phyloP scores from a whole-genome alignment of 1,140 invertebrate genomes.

The Matsumurasca onukii region DNA sequence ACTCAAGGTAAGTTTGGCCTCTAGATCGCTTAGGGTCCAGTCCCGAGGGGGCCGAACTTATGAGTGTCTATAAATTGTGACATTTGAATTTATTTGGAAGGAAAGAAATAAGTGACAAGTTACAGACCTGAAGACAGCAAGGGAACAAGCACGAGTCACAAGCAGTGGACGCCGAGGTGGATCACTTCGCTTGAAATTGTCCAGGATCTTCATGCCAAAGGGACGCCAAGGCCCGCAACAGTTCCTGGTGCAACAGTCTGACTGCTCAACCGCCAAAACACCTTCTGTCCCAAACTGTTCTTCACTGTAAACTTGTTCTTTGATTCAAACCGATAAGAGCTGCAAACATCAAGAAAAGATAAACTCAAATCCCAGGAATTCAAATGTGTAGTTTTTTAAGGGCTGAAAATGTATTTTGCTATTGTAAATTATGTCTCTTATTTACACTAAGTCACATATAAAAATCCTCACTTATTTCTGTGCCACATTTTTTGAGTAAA shows the following conservation, averaged over 20 bases:
- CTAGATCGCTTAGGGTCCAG: neutral
- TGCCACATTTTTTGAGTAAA: neutral
- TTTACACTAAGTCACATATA: neutral
- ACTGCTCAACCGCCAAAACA: conserved; percentile 85
- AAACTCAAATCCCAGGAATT: neutral
- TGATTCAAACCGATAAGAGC: conserved; percentile 85
- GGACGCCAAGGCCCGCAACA: conserved; percentile 75
- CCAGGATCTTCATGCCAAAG: conserved; percentile 85
- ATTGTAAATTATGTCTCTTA: neutral
- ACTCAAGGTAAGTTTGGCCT: neutral
- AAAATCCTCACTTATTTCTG: neutral
- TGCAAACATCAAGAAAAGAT: too few relatives aligned
- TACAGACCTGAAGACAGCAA: conserved; percentile 80
- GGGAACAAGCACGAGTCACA: conserved; percentile 79
- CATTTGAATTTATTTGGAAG: neutral
- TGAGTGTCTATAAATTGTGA: neutral
- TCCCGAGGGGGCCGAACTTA: neutral
- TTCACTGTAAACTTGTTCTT: conserved; percentile 85
- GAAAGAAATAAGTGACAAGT: neutral
- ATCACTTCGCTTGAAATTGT: conserved; percentile 74
- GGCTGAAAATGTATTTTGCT: neutral
- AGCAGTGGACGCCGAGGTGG: conserved; percentile 67
- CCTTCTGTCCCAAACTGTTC: conserved; percentile 73
- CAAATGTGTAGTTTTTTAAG: neutral
- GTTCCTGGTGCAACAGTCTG: conserved; percentile 73